Conservation (phyloP, 2,888 invertebrate species). For the Ophion costatus region DNA sequence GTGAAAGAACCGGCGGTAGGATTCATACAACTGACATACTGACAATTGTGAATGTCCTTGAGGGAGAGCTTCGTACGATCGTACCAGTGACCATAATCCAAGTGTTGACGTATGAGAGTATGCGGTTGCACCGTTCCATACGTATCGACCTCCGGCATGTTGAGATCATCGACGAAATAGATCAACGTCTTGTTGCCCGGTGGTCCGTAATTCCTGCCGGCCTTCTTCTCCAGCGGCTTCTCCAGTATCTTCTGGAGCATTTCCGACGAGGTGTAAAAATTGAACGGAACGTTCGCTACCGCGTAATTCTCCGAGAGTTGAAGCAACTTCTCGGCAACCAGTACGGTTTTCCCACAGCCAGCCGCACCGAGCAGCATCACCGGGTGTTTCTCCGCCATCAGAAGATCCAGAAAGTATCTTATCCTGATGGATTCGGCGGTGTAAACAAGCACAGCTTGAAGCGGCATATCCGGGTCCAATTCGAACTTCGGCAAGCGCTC, state of each 20-base stretch:
- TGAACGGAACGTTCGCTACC: constrained; percentile 96
- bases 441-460: constrained; percentile 96
- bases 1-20: constrained; percentile 99
- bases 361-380: constrained; percentile 97
- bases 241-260: constrained; percentile 97
- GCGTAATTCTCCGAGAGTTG: constrained; percentile 93
- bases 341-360: constrained; percentile 96
- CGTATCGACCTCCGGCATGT: constrained; percentile 97
- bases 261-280: constrained; percentile 97
- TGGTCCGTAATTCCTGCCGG: constrained; percentile 95
- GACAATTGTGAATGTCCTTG: constrained; percentile 98
- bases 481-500: constrained; percentile 96
- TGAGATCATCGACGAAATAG: constrained; percentile 98
- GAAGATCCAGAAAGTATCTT: constrained; percentile 93
- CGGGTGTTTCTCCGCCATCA: constrained; percentile 95
- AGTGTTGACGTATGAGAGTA: constrained; percentile 96
- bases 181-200: constrained; percentile 96
- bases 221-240: constrained; percentile 98
- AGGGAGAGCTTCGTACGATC: constrained; percentile 94
- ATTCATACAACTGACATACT: constrained; percentile 99
- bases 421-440: constrained; percentile 97
- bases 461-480: constrained; percentile 94
- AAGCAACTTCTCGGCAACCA: constrained; percentile 86
- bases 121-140: constrained; percentile 99
- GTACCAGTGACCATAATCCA: constrained; percentile 98